A percentile compares a stretch with the other conserved stretches of the same genome.
Conservation (phyloP, 64 coral and sea anemone species). For the Montipora foliosa region DNA sequence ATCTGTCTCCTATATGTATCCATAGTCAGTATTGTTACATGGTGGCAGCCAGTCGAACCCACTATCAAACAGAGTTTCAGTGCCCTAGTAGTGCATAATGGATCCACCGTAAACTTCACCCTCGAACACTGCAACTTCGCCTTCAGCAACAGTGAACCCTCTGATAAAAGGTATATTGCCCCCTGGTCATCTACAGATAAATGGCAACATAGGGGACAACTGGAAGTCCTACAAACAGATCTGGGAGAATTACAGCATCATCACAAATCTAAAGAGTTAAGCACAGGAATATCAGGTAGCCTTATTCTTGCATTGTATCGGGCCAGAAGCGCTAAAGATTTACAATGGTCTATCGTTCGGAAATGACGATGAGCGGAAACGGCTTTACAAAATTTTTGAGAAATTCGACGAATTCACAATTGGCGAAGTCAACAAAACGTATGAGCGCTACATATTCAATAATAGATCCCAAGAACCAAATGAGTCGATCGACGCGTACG, state of each 20-base stretch:
- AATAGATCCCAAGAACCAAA: not conserved
- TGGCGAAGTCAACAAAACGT: constrained; percentile 25
- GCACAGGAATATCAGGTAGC: not conserved
- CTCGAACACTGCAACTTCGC: no score
- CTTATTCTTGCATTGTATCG: not conserved
- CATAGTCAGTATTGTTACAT: no score
- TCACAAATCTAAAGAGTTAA: not conserved
- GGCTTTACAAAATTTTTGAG: constrained; percentile 2
- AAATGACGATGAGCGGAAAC: not conserved
- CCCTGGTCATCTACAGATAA: not conserved
- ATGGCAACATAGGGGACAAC: not conserved
- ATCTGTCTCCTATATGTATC: no score
- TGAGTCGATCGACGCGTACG: not conserved
- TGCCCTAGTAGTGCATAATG: no score
- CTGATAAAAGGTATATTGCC: not conserved
- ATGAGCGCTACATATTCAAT: not conserved
- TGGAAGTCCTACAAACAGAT: constrained; percentile 26
- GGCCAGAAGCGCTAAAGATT: not conserved
- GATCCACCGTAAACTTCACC: no score
- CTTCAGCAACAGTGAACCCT: not conserved
- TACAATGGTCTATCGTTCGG: not conserved
- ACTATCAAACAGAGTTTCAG: no score
- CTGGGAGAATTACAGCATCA: constrained; percentile 32
- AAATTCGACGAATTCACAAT: not conserved
- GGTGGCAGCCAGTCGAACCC: no score